These are phyloP conservation scores for Symphodus melops DNA, from an alignment of 2,113 vertebrate genomes.

Conservation along the genomic window DNA sequence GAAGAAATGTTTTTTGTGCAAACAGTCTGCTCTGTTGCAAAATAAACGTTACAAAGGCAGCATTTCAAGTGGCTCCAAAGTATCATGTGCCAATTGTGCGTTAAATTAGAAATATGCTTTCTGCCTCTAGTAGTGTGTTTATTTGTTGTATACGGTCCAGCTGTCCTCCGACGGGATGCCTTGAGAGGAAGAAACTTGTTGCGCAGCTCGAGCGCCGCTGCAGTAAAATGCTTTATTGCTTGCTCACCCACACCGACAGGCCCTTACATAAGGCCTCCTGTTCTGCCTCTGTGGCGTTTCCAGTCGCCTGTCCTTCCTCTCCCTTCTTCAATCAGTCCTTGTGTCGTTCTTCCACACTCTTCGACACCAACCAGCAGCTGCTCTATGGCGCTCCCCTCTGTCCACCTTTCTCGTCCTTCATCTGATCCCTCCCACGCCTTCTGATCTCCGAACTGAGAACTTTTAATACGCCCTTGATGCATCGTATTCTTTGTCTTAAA, in stretches of 20 bases:
- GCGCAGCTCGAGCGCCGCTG: slow-evolving; percentile 47
- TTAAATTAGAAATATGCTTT: neutral
- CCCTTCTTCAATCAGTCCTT: slow-evolving; percentile 34
- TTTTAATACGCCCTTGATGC: neutral
- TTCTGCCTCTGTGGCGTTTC: slow-evolving; percentile 56
- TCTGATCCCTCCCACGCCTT: slow-evolving; percentile 6
- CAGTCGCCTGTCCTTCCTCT: slow-evolving; percentile 44
- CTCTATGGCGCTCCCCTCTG: slow-evolving; percentile 17
- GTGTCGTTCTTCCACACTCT: slow-evolving; percentile 37
- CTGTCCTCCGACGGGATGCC: neutral
- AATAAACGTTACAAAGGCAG: neutral
- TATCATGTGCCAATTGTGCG: neutral
- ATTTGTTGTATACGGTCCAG: slow-evolving; percentile 3
- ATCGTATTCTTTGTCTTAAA: neutral
- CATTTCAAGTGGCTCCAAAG: slow-evolving; percentile 2
- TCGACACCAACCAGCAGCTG: slow-evolving; percentile 63
- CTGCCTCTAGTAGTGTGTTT: neutral
- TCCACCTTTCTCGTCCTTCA: slow-evolving; percentile 32
- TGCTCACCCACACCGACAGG: slow-evolving; percentile 69
- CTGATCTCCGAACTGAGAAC: slow-evolving; percentile 6
- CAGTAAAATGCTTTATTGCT: slow-evolving; percentile 62
- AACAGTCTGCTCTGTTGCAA: slow-evolving; percentile 32
- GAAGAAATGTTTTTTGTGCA: slow-evolving; percentile 56
- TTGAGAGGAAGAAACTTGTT: slow-evolving; percentile 36
- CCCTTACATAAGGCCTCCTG: slow-evolving; percentile 64